phyloP scores from a whole-genome alignment of 2,888 invertebrate species.

The Spodoptera picta region DNA sequence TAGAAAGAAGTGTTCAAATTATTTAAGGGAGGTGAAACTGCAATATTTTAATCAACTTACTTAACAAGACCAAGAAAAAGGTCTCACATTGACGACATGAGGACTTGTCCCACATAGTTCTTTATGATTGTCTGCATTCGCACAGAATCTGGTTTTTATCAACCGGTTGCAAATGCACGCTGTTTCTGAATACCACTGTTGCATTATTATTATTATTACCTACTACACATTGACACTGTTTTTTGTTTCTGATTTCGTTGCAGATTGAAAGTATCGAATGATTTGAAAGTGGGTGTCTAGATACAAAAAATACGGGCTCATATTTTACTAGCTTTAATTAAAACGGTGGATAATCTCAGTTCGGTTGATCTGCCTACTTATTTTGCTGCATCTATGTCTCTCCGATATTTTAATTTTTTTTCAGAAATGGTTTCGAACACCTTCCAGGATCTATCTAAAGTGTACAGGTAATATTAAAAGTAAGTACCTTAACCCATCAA shows the following conservation, averaged over 20 bases:
- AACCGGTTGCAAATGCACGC: slow-evolving; percentile 37
- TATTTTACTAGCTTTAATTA: too few relatives aligned
- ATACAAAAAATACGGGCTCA: neutral
- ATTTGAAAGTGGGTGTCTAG: neutral
- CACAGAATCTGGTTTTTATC: slow-evolving; percentile 45
- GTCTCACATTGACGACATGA: slow-evolving; percentile 18
- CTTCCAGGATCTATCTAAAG: too few relatives aligned
- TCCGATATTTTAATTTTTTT: too few relatives aligned
- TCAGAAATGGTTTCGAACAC: too few relatives aligned
- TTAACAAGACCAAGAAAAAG: slow-evolving; percentile 7
- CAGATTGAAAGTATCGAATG: neutral
- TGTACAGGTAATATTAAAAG: too few relatives aligned
- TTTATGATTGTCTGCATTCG: slow-evolving; percentile 28
- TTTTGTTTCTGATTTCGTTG: slow-evolving; percentile 13
- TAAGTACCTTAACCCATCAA: too few relatives aligned
- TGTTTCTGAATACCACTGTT: slow-evolving; percentile 25
- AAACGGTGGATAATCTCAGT: too few relatives aligned
- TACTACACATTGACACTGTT: slow-evolving; percentile 2
- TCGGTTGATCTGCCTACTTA: too few relatives aligned
- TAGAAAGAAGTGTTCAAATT: too few relatives aligned
- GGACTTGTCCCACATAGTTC: slow-evolving; percentile 41
- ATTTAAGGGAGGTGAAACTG: too few relatives aligned
- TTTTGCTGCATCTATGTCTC: too few relatives aligned
- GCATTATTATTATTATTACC: slow-evolving; percentile 17
- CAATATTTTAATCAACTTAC: too few relatives aligned